A percentile compares a stretch with the other conserved stretches of the same genome.
Evolutionary conservation across 1,140 invertebrate genomes (phyloP).

Genomic region (Pseudomyrmex pallidus): DNA sequence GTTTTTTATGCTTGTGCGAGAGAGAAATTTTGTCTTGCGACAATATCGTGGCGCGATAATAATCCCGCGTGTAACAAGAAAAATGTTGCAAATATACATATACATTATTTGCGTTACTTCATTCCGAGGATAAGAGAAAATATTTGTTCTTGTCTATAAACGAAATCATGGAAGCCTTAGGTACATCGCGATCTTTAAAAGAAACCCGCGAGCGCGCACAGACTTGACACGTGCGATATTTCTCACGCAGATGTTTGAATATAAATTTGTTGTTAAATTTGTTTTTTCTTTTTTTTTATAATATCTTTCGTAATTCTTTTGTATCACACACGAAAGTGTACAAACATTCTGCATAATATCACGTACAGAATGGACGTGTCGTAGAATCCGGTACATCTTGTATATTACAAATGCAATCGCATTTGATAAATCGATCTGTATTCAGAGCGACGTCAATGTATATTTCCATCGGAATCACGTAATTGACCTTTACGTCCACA

Average conservation of each 20-base stretch:
- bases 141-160: constrained; percentile 15
- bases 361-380: background rate
- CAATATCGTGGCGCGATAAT: background rate
- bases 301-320: background rate
- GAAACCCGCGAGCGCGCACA: background rate
- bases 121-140: constrained; percentile 9
- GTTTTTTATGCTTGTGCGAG: background rate
- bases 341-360: background rate
- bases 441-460: constrained; percentile 17
- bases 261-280: no score
- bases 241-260: no score
- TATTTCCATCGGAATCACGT: constrained; percentile 36
- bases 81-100: background rate
- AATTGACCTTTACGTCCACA: constrained; percentile 8
- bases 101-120: background rate
- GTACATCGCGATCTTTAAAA: constrained; percentile 1
- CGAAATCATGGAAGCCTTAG: background rate
- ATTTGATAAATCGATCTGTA: constrained; percentile 19
- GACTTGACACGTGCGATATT: background rate
- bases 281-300: no score
- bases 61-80: background rate
- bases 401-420: background rate
- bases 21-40: constrained; percentile 11
- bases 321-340: background rate
- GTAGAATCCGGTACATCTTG: background rate